Evolutionary conservation across 1,140 invertebrate genomes (phyloP), one percentile per base, ranked within the genome.

Genomic region (Drosophila willistoni): DNA sequence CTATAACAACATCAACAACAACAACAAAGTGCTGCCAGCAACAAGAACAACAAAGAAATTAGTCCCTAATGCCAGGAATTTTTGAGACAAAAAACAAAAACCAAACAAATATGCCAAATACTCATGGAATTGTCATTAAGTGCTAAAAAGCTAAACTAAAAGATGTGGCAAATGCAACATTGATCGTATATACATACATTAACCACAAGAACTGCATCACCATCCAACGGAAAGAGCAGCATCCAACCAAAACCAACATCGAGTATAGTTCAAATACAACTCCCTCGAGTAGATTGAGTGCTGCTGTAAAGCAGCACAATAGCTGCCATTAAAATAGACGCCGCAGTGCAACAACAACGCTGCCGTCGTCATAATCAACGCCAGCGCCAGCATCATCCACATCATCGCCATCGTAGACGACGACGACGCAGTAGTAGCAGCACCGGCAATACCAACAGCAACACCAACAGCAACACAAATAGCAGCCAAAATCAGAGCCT

Each of bases 301-400:
- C 84, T 89, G 84, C 85, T 89, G 59, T 78, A 84, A 89, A 89
- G 84, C 84, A 83, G 84, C 84, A 89, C 84, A 77, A 89, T 90
- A 73, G 85, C 85, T 84, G 80, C 84, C 84, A 89, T 89, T 89
- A 89, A 89, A 89, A 89, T 89, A 89, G 84, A 89, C 84, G 84
- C 84, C 77, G 85, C 84, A 82, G 81, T 77, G 81, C 85, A 89
- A 84, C 84, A 89, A 69, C 85, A 89, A 84, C 85, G 84, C 84
- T 89, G 84, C 74, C 84, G 84, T 90, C 84, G 85, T 89, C 85
- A 89, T 71, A 89, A 89, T 84, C 85, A 89, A 80, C 84, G 85
- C 77, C 84, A 89, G 85, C 84, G 85, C 66, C 84, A 89, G 47
- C 77, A 89, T 66, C 84, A 89, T 84, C 84, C 84, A 63, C 84